Evolutionary conservation across 2,888 invertebrate genomes (phyloP).

Genomic region (Caenorhabditis sp.): DNA sequence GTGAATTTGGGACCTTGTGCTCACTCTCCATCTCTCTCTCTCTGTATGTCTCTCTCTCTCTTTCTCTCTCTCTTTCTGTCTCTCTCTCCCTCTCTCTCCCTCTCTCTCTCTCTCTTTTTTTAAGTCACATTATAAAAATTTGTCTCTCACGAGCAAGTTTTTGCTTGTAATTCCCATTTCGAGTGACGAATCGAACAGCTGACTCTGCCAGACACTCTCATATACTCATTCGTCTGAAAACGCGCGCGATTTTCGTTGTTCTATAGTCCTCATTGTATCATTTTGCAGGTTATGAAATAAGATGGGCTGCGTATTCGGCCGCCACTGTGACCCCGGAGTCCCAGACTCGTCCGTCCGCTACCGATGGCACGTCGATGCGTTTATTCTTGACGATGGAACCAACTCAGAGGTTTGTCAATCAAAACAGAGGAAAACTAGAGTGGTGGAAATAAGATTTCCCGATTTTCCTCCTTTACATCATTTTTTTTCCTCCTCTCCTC

Average conservation of each 20-base stretch:
- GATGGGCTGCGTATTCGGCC: conserved; percentile 75
- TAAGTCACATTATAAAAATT: too few relatives aligned
- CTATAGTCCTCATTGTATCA: neutral
- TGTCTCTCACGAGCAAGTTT: neutral
- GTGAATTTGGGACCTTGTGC: neutral
- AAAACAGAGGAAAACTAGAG: conserved; percentile 3
- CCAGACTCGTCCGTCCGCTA: conserved; percentile 73
- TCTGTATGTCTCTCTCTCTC: too few relatives aligned
- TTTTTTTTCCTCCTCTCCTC: conserved; percentile 18
- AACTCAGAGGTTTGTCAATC: conserved; percentile 47
- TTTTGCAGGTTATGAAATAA: conserved; percentile 52
- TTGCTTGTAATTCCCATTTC: conserved; percentile 2
- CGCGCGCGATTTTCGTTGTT: too few relatives aligned
- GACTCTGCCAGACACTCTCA: too few relatives aligned
- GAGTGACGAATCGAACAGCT: conserved; percentile 32
- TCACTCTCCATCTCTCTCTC: too few relatives aligned
- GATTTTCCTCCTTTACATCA: conserved; percentile 3
- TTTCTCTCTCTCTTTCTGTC: neutral
- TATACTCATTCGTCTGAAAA: neutral
- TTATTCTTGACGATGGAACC: conserved; percentile 65
- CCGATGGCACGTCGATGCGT: conserved; percentile 72
- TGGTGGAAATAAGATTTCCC: conserved; percentile 14
- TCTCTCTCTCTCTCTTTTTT: too few relatives aligned
- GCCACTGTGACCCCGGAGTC: conserved; percentile 72
- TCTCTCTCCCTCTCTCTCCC: neutral